Evolutionary conservation across 2,113 vertebrate species (phyloP), one percentile per base, ranked within the genome.

Genomic region (Octodon degus): DNA sequence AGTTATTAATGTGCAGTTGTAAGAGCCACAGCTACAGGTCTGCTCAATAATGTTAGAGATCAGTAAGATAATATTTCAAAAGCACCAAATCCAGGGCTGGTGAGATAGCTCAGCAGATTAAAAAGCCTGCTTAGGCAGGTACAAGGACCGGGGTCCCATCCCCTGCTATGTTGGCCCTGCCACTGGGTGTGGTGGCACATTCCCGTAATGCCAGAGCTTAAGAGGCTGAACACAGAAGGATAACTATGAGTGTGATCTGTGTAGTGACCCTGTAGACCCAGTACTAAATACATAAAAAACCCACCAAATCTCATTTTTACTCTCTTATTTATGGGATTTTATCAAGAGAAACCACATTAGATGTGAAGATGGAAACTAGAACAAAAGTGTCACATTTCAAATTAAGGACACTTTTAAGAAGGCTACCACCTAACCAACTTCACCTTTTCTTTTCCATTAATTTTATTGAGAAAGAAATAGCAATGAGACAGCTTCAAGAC

Each of bases 301-400:
- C 7, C 24, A 81, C 37, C 16, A 95, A 70, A 22, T 77, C 17
- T 6, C 58, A 70, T 74, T 93, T 94, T 58, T n/a, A 81, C 1
- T 20, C 4, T 82, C 4, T 6, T 93, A 81, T 72, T 97, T 81
- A 85, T 1, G 53, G 58, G 19, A 92, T n/a, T 91, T 93, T 82
- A 72, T 96, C 37, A 43, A 85, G 20, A 70, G 89, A 94, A 72
- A 8, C 68, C 86, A 63, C 7, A 67, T 63, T 43, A 19, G 17
- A 4, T 89, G 24, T 89, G 62, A 94, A 94, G 16, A 82, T 1
- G 60, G 19, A 89, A 95, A 50, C 3, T 70, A 65, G 70, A 85
- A 93, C 16, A 27, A 80, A 32, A 74, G 4, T 50, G 11, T 63
- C 43, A 50, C 17, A 19, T 40, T 77, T 68, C 32, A 86, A 82